These are phyloP conservation scores for Grallaria varia DNA, from an alignment of 2,113 vertebrate species.

Conservation along the genomic window DNA sequence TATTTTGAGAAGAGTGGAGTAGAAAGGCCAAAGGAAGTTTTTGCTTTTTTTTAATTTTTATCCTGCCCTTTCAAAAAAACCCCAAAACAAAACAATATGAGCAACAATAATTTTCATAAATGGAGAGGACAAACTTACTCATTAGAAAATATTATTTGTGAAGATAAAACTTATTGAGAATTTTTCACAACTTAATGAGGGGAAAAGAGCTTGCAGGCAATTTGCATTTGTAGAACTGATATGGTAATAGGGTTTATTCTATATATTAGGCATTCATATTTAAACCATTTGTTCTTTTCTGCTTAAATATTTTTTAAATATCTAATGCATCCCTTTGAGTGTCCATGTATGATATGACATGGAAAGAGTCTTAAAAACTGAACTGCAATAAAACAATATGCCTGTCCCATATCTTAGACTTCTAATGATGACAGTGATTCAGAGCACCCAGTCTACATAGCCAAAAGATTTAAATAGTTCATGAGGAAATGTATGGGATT, in stretches of 20 bases:
- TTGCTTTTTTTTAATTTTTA: background rate
- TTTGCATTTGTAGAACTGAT: background rate
- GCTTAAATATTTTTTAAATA: background rate
- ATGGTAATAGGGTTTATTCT: background rate
- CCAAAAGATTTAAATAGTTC: background rate
- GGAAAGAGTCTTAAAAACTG: background rate
- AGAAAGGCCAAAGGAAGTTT: background rate
- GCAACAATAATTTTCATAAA: background rate
- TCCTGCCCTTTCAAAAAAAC: background rate
- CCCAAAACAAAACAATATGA: background rate
- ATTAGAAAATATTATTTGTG: background rate
- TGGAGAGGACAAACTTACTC: background rate
- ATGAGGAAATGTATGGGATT: background rate
- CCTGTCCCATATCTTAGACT: background rate
- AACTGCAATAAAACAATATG: background rate
- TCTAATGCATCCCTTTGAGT: background rate
- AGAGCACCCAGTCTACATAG: background rate
- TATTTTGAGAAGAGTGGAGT: background rate
- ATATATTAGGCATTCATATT: background rate
- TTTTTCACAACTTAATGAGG: background rate
- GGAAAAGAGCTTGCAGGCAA: background rate
- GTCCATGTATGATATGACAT: background rate
- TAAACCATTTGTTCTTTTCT: background rate
- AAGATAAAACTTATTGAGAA: background rate
- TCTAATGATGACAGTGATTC: background rate